Evolutionary conservation across 2,888 invertebrate genomes (phyloP).

Genomic region (Melieria crassipennis): DNA sequence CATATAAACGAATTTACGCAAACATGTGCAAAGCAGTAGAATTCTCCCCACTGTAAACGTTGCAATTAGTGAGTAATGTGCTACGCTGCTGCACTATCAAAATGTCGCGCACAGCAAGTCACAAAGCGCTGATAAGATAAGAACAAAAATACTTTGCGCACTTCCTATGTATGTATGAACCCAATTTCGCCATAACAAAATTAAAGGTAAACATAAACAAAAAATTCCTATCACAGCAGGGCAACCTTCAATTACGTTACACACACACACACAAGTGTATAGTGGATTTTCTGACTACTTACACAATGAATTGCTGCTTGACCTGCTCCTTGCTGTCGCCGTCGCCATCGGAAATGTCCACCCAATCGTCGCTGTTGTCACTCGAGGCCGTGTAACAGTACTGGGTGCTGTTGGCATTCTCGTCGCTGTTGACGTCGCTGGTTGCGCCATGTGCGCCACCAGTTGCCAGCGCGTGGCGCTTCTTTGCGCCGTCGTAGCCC

Average conservation of each 20-base stretch:
- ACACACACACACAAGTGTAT: not conserved
- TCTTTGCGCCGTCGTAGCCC: not conserved
- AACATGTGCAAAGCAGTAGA: too few relatives aligned
- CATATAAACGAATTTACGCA: too few relatives aligned
- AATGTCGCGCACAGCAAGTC: too few relatives aligned
- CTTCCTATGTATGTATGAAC: too few relatives aligned
- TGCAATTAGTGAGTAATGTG: too few relatives aligned
- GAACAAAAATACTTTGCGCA: too few relatives aligned
- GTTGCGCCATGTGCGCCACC: conserved; percentile 10
- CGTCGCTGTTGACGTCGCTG: conserved; percentile 31
- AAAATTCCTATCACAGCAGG: too few relatives aligned
- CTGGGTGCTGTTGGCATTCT: conserved; percentile 24
- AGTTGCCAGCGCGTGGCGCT: conserved; percentile 5
- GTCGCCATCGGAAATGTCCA: conserved; percentile 62
- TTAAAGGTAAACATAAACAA: too few relatives aligned
- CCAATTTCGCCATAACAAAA: too few relatives aligned
- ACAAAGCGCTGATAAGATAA: too few relatives aligned
- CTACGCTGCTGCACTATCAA: too few relatives aligned
- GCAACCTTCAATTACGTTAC: not conserved
- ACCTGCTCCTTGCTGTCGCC: conserved; percentile 26
- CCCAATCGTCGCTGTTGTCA: conserved; percentile 65
- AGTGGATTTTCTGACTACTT: conserved; percentile 48
- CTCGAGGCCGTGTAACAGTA: conserved; percentile 53
- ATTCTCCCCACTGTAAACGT: too few relatives aligned
- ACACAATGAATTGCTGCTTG: conserved; percentile 63